phyloP scores from a whole-genome alignment of 2,113 vertebrate species.

The Emydocephalus ijimae region DNA sequence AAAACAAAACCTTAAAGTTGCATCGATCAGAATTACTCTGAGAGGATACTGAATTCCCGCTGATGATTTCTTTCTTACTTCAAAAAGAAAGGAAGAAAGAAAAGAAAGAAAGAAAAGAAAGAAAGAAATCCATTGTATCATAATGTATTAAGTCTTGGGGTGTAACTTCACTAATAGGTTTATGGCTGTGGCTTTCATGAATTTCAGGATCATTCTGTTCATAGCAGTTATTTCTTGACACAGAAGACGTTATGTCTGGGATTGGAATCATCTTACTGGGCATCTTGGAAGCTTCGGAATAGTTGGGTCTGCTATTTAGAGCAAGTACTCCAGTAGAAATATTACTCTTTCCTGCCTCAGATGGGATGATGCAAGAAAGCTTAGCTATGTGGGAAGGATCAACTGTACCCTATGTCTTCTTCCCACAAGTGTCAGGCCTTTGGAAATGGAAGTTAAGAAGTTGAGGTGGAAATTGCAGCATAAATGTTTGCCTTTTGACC shows the following conservation, averaged over 20 bases:
- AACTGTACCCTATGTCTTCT: not conserved
- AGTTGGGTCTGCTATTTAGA: not conserved
- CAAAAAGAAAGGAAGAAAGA: no score
- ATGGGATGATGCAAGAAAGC: not conserved
- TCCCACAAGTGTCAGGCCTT: not conserved
- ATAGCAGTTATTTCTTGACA: not conserved
- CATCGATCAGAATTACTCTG: not conserved
- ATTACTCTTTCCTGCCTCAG: not conserved
- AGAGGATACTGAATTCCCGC: not conserved
- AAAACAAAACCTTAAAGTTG: not conserved
- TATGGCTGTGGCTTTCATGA: not conserved
- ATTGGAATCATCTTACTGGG: not conserved
- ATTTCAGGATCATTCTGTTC: not conserved
- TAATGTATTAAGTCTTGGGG: not conserved
- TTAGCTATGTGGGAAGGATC: not conserved
- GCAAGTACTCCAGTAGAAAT: not conserved
- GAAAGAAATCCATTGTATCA: not conserved
- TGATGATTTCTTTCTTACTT: not conserved
- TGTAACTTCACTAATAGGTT: not conserved
- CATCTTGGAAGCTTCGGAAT: not conserved
- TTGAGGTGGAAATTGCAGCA: not conserved
- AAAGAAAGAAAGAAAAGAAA: not conserved
- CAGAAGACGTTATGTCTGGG: not conserved
- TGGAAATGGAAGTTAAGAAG: not conserved
- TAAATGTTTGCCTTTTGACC: not conserved